Conservation (phyloP, 1,140 invertebrate species). For the Diorhabda elongata region DNA sequence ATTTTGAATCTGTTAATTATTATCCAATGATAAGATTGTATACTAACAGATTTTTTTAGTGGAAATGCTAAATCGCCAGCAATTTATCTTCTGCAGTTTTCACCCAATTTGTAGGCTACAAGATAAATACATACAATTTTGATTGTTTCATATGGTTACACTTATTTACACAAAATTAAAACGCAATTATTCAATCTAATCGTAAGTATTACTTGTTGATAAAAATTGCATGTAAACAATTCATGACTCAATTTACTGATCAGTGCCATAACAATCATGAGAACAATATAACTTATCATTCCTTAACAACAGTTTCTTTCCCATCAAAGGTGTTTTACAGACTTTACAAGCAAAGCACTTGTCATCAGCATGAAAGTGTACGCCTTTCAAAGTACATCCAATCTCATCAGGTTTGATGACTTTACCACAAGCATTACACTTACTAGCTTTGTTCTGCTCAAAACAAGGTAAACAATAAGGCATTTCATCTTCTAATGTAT, state of each 20-base stretch:
- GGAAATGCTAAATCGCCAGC: no score
- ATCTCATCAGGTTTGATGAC: slow-evolving; percentile 73
- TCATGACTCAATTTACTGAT: not conserved
- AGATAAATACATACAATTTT: no score
- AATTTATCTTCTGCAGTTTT: no score
- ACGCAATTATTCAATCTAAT: no score
- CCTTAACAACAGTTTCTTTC: slow-evolving; percentile 52
- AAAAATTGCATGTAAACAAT: no score
- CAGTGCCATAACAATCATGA: slow-evolving; percentile 38
- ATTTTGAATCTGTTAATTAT: no score
- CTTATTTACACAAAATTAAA: no score
- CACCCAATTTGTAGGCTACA: no score
- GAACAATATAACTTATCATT: slow-evolving; percentile 44
- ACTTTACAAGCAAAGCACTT: slow-evolving; percentile 70
- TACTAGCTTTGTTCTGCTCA: slow-evolving; percentile 70
- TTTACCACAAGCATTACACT: slow-evolving; percentile 65
- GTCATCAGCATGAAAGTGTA: slow-evolving; percentile 73
- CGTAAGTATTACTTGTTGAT: no score
- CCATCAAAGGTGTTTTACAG: slow-evolving; percentile 68
- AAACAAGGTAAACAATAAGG: slow-evolving; percentile 78
- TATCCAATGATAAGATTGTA: no score
- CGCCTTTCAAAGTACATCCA: slow-evolving; percentile 64
- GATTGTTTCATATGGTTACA: no score
- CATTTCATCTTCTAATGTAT: slow-evolving; percentile 70
- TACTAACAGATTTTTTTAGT: no score